Conservation (phyloP, 2,888 invertebrate genomes). For the Drosophila hamatofila region DNA sequence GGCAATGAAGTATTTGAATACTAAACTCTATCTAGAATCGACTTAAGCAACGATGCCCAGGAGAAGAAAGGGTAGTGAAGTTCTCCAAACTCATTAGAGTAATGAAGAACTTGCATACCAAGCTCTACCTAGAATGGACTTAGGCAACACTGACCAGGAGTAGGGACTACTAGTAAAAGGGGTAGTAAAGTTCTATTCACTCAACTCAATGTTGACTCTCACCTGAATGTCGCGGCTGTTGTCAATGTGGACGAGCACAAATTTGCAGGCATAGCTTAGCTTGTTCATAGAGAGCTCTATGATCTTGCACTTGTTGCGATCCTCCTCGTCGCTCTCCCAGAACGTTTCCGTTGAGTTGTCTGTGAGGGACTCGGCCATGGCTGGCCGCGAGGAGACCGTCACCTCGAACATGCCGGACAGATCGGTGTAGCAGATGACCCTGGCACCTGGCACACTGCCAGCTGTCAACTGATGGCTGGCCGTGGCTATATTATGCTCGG, state of each 20-base stretch:
- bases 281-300: constrained; percentile 89
- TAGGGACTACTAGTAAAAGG: no score
- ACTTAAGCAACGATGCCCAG: no score
- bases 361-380: constrained; percentile 96
- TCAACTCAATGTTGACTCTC: constrained; percentile 74
- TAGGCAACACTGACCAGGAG: no score
- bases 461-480: constrained; percentile 23
- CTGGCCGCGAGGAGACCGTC: constrained; percentile 96
- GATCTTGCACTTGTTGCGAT: constrained; percentile 95
- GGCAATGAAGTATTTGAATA: no score
- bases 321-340: constrained; percentile 99
- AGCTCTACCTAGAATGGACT: not conserved
- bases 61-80: not conserved
- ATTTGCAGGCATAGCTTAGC: constrained; percentile 85
- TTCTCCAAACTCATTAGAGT: not conserved
- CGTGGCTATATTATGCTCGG: constrained; percentile 76
- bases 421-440: constrained; percentile 82
- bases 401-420: constrained; percentile 85
- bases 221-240: constrained; percentile 96
- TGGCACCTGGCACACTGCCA: constrained; percentile 65
- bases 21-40: not conserved
- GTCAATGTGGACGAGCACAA: constrained; percentile 95
- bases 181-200: not conserved
- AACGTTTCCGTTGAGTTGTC: constrained; percentile 99
- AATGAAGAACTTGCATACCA: no score